Base-by-base conservation (phyloP, 1,140 invertebrate genomes). In the Sinonovacula constricta region DNA sequence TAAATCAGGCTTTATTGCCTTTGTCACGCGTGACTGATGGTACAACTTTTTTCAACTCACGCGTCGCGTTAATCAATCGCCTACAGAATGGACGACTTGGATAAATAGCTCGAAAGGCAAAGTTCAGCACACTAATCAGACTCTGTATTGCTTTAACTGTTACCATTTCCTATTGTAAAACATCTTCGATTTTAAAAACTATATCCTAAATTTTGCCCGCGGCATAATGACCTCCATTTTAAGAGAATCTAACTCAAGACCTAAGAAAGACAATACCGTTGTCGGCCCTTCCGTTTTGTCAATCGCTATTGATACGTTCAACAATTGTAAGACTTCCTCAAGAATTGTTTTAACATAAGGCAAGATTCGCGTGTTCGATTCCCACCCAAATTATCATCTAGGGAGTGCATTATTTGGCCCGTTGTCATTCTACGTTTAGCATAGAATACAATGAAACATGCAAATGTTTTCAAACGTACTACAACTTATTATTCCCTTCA, bases 221-320 rank as follows among this genome's bases (percentile, higher is more conserved):
- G 65, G 65, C 24, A 49, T 26, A 7, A 36, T 45, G 24, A 67
- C 65, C 7, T 18, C 3, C 65, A 67, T 45, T 33, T 36, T n/a
- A 14, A 24, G 24, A 18, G 36, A 24, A 67, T 67, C 39, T 5
- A 67, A 22, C 26, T 67, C 65, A 26, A 51, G 45, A 5, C 65
- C 36, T 10, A 67, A 30, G 26, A 49, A 67, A 24, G 31, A 51
- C 1, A 67, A 26, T 15, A 67, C 24, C 31, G 7, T 28, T 51
- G 30, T 67, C 7, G 39, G 39, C 12, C 65, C 65, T 67, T 67
- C 65, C 1, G 65, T 67, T 67, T 67, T 67, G 24, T 67, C 65
- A 49, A 10, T 26, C 15, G 65, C 65, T 49, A 68, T 14, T 51
- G 65, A 51, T 30, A 68, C n/a, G n/a, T n/a, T n/a, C n/a, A n/a